Evolutionary conservation across 2,888 invertebrate species (phyloP).

Genomic region (Meteorus cinctellus): DNA sequence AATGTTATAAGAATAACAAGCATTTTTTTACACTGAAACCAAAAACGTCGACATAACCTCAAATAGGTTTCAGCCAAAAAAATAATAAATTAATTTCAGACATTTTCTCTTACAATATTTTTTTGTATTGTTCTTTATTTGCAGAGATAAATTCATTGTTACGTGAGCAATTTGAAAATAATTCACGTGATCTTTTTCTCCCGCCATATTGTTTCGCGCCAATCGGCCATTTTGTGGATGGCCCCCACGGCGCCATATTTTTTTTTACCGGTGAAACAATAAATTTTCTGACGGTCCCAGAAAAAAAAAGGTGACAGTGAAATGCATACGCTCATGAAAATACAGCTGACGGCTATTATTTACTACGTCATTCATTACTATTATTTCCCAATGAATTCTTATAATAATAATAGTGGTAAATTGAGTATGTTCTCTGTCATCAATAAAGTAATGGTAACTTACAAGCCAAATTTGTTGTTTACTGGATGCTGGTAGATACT

Average conservation of each 20-base stretch:
- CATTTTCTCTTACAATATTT: not conserved
- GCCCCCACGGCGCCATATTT: not conserved
- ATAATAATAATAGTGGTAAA: not conserved
- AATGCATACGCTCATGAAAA: not conserved
- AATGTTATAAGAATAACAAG: constrained; percentile 14
- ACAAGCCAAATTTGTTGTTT: not conserved
- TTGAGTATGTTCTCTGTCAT: no score
- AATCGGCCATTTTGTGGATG: not conserved
- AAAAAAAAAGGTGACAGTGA: not conserved
- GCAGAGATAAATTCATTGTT: no score
- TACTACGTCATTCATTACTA: not conserved
- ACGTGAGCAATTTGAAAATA: no score
- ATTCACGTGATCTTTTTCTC: not conserved
- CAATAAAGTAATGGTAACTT: not conserved
- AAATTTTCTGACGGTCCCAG: not conserved
- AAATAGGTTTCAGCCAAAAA: not conserved
- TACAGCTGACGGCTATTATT: not conserved
- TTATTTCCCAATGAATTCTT: not conserved
- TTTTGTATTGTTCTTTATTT: no score
- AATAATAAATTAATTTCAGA: not conserved
- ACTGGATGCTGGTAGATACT: not conserved
- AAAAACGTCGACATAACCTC: not conserved
- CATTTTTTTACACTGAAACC: constrained; percentile 18
- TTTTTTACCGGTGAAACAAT: not conserved
- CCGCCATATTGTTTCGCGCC: not conserved